Evolutionary conservation across 2,888 invertebrate species (phyloP).

Genomic region (Arrhopalites spinosus): DNA sequence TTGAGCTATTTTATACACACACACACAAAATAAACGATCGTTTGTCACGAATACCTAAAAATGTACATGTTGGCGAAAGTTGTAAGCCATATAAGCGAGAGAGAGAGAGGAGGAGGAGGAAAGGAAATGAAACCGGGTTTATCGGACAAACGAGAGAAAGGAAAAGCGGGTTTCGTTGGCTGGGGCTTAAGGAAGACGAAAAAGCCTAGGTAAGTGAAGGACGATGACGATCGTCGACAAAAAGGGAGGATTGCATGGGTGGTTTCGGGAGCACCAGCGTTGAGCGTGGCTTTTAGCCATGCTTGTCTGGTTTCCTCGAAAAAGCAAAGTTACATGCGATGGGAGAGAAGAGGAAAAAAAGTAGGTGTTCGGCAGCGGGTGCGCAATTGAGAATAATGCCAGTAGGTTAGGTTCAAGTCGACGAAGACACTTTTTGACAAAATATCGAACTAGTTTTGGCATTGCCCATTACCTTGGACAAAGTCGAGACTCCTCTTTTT

Average conservation of each 20-base stretch:
- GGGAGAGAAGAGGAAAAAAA: conserved; percentile 11
- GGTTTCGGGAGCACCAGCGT: conserved; percentile 3
- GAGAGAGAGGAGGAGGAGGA: neutral
- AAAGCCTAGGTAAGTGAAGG: conserved; percentile 26
- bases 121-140: conserved; percentile 32
- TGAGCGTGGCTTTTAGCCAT: neutral
- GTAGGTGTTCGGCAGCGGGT: conserved; percentile 27
- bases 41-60: no score
- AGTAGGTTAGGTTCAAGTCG: conserved; percentile 47
- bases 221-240: conserved; percentile 22
- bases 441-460: conserved; percentile 38
- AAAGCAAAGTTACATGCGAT: no score
- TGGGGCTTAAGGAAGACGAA: conserved; percentile 9
- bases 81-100: neutral
- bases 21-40: no score
- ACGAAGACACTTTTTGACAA: conserved; percentile 34
- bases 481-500: conserved; percentile 42
- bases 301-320: neutral
- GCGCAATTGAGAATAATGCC: conserved; percentile 37
- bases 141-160: conserved; percentile 24
- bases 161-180: neutral
- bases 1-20: no score
- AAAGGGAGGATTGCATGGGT: conserved; percentile 22
- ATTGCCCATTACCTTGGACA: conserved; percentile 53
- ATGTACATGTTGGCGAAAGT: conserved; percentile 2